phyloP scores from a whole-genome alignment of 2,888 invertebrate genomes.

The Unio pictorum region DNA sequence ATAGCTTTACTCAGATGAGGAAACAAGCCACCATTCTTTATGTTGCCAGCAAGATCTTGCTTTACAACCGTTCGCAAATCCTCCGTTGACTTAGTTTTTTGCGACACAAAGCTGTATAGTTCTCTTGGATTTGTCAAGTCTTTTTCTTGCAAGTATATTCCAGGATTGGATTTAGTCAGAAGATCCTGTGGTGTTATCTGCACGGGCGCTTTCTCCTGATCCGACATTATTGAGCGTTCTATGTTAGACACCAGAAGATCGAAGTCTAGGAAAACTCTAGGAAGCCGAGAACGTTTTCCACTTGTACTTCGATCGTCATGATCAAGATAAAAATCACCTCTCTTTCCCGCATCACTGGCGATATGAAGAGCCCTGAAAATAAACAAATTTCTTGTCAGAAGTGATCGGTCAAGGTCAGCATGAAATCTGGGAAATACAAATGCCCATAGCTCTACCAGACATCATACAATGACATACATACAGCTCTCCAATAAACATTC shows the following conservation, averaged over 20 bases:
- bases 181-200: conserved; percentile 30
- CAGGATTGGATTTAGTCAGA: conserved; percentile 36
- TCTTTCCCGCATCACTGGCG: too few species aligned
- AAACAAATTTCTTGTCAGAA: too few species aligned
- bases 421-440: too few species aligned
- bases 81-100: conserved; percentile 31
- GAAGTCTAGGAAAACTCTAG: conserved; percentile 14
- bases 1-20: conserved; percentile 27
- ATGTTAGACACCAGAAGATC: conserved; percentile 41
- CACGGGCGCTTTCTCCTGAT: conserved; percentile 13
- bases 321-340: too few species aligned
- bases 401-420: too few species aligned
- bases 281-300: too few species aligned
- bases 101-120: conserved; percentile 38
- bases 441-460: too few species aligned
- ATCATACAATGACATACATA: too few species aligned
- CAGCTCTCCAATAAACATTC: too few species aligned
- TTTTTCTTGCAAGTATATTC: conserved; percentile 12
- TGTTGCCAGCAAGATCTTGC: conserved; percentile 18
- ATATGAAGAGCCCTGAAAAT: too few species aligned
- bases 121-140: conserved; percentile 42
- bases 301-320: too few species aligned
- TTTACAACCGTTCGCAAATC: conserved; percentile 28
- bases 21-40: conserved; percentile 22
- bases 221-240: conserved; percentile 35